Evolutionary conservation across 2,888 invertebrate species (phyloP).

Genomic region (Epinotia nisella): DNA sequence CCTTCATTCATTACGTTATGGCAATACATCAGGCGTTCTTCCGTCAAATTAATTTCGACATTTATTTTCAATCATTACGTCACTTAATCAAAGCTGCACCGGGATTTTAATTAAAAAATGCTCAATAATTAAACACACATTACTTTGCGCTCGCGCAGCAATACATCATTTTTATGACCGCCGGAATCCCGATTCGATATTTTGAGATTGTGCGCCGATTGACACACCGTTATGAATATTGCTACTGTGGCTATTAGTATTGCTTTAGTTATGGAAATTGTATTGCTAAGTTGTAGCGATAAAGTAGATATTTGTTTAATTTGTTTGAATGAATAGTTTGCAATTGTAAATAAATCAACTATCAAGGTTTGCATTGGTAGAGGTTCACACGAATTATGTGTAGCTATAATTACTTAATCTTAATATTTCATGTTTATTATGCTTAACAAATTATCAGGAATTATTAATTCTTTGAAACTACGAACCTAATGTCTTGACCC

Average conservation of each 20-base stretch:
- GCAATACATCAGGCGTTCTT: conserved; percentile 23
- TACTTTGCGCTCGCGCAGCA: conserved; percentile 44
- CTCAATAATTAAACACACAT: conserved; percentile 53
- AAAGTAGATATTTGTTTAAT: neutral
- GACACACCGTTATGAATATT: conserved; percentile 38
- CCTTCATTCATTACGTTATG: conserved; percentile 5
- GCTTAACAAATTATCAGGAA: too few species aligned
- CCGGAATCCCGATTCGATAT: conserved; percentile 42
- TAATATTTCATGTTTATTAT: too few species aligned
- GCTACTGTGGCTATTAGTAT: conserved; percentile 10
- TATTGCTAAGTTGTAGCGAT: neutral
- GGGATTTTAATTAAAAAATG: conserved; percentile 44
- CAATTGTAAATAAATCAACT: conserved; percentile 7
- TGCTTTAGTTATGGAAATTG: conserved; percentile 7
- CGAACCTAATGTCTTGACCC: too few species aligned
- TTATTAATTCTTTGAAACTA: too few species aligned
- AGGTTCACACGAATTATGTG: neutral
- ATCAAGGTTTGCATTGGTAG: neutral
- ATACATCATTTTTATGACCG: conserved; percentile 51
- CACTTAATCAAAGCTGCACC: conserved; percentile 36
- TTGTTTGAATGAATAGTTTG: neutral
- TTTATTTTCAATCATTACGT: conserved; percentile 43
- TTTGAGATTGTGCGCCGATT: conserved; percentile 42
- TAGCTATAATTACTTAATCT: neutral
- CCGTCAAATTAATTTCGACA: conserved; percentile 22